Percentiles rank a stretch among this genome's conserved stretches.
These are phyloP conservation scores for Pterois miles DNA, from an alignment of 2,797 vertebrate species.

Conservation along the genomic window DNA sequence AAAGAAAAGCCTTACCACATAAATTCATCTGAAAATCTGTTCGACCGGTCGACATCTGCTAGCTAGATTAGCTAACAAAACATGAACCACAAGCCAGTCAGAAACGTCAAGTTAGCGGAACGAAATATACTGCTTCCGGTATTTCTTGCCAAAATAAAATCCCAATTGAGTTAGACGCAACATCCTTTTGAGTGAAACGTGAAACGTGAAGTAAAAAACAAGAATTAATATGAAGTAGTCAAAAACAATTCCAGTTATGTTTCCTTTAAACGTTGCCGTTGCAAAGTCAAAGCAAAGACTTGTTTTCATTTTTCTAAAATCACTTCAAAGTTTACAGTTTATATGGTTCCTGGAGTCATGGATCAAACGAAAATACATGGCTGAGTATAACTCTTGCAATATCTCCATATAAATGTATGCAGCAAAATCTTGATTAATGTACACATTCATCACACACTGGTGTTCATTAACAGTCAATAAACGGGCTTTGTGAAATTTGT, in stretches of 20 bases:
- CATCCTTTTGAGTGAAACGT: rapidly evolving
- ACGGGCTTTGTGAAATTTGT: background rate
- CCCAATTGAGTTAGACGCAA: background rate
- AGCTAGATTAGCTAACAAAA: constrained; percentile 81
- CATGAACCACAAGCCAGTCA: constrained; percentile 59
- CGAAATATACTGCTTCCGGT: constrained; percentile 43
- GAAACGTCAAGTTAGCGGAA: constrained; percentile 28
- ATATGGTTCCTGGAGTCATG: background rate
- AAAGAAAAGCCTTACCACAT: constrained; percentile 74
- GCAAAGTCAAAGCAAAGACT: background rate
- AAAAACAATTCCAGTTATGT: background rate
- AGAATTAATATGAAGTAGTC: background rate
- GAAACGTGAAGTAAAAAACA: background rate
- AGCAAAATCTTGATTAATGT: background rate
- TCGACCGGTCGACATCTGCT: constrained; percentile 71
- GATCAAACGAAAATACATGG: background rate
- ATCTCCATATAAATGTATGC: background rate
- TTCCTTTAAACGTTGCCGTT: background rate
- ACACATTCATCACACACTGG: background rate
- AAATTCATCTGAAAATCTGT: constrained; percentile 67
- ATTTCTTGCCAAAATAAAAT: constrained; percentile 56
- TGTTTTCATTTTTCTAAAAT: too few relatives aligned
- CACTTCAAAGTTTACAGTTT: too few relatives aligned
- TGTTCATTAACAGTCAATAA: background rate
- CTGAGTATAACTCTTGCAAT: background rate